A percentile compares a stretch with the other conserved stretches of the same genome.
Conservation (phyloP, 2,797 vertebrate species). For the Brachymystax lenok region DNA sequence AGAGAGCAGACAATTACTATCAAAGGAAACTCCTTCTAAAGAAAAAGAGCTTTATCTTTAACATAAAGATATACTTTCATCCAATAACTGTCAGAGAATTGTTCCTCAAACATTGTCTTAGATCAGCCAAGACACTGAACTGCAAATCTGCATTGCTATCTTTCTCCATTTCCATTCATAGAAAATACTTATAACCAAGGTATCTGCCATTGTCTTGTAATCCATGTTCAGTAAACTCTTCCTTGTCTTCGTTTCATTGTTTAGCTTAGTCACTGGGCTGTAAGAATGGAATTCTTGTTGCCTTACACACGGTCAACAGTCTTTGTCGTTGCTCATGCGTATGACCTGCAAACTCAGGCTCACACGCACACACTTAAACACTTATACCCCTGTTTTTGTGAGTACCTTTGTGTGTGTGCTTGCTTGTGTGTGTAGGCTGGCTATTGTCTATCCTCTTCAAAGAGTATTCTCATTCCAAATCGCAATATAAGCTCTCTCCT, state of each 20-base stretch:
- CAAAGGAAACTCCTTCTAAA: not conserved
- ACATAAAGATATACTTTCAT: not conserved
- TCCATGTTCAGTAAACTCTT: not conserved
- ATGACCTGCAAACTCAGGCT: not conserved
- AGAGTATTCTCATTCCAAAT: too few species aligned
- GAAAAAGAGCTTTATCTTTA: not conserved
- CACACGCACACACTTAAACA: not conserved
- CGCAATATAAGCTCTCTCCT: not conserved
- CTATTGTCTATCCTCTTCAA: not conserved
- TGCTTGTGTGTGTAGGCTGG: constrained; percentile 49
- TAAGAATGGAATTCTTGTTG: not conserved
- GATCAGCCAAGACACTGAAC: constrained; percentile 9
- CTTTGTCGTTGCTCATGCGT: constrained; percentile 46
- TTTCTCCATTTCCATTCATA: not conserved
- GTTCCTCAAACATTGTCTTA: constrained; percentile 25
- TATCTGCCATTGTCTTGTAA: not conserved
- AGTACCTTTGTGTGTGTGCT: constrained; percentile 6
- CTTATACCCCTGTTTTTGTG: not conserved
- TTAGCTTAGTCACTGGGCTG: constrained; percentile 24
- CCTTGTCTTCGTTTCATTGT: not conserved
- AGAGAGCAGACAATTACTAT: not conserved
- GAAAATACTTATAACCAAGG: not conserved
- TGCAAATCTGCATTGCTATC: too few species aligned
- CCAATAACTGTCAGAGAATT: constrained; percentile 7
- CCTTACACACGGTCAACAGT: constrained; percentile 4